A percentile compares a stretch with the other conserved stretches of the same genome.
Conservation (phyloP, 37 sponge, comb jelly and placozoan species). For the Chondrilla cf. caribensis region DNA sequence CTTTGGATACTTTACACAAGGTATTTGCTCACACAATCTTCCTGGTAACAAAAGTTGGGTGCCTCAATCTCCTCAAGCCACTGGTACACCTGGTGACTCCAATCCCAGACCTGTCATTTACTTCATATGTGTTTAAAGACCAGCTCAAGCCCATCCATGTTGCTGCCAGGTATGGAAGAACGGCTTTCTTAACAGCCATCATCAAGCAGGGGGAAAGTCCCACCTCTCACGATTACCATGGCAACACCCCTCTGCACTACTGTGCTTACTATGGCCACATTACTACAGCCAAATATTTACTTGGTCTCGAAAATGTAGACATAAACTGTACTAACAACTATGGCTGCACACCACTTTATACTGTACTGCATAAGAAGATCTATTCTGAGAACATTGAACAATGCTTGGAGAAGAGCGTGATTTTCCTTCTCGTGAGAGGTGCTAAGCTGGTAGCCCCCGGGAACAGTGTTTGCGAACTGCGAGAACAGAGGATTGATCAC, state of each 20-base stretch:
- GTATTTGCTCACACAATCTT: background rate
- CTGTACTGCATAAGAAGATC: constrained; percentile 50
- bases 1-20: background rate
- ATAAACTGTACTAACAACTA: constrained; percentile 48
- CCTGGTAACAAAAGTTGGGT: background rate
- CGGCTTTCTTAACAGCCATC: constrained; percentile 37
- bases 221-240: constrained; percentile 14
- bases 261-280: constrained; percentile 57
- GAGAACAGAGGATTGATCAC: constrained; percentile 1
- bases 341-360: constrained; percentile 71
- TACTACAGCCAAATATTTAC: constrained; percentile 29
- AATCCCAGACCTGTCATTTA: background rate
- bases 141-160: constrained; percentile 48
- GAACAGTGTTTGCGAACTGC: constrained; percentile 41
- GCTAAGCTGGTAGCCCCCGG: constrained; percentile 51
- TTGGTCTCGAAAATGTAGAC: background rate
- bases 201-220: constrained; percentile 26
- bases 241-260: constrained; percentile 73
- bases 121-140: constrained; percentile 20
- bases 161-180: constrained; percentile 40
- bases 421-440: constrained; percentile 37
- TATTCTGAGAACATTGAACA: constrained; percentile 32
- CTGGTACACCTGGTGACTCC: background rate
- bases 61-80: background rate
- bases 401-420: constrained; percentile 51